These are phyloP conservation scores for Aldabrachelys gigantea DNA, from an alignment of 2,113 vertebrate species.

Conservation along the genomic window DNA sequence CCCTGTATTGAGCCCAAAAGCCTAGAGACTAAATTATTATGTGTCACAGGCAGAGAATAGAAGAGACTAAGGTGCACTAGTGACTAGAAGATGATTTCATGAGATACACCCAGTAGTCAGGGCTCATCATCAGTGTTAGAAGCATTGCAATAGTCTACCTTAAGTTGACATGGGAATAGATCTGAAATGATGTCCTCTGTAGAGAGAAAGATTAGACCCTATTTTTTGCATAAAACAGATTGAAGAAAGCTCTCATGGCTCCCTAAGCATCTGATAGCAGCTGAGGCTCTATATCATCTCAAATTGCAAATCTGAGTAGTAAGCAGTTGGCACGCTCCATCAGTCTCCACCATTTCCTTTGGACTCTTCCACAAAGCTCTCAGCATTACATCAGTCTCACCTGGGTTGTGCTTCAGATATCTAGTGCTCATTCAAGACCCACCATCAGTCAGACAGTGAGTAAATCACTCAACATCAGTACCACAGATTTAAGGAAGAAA, in stretches of 20 bases:
- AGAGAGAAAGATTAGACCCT: neutral
- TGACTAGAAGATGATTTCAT: neutral
- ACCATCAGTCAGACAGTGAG: neutral
- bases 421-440: neutral
- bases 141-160: neutral
- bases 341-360: neutral
- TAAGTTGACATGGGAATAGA: fast-evolving
- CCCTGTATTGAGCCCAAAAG: neutral
- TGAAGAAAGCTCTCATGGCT: neutral
- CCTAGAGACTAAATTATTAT: neutral
- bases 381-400: neutral
- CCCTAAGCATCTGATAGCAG: neutral
- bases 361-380: fast-evolving
- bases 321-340: neutral
- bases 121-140: neutral
- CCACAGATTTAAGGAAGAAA: neutral
- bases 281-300: neutral
- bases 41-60: neutral
- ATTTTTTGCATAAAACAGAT: neutral
- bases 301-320: neutral
- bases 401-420: neutral
- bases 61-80: neutral
- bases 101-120: neutral
- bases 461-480: neutral
- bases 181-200: neutral